These are phyloP conservation scores for Periplaneta americana DNA, from an alignment of 1,140 invertebrate genomes.

Conservation along the genomic window DNA sequence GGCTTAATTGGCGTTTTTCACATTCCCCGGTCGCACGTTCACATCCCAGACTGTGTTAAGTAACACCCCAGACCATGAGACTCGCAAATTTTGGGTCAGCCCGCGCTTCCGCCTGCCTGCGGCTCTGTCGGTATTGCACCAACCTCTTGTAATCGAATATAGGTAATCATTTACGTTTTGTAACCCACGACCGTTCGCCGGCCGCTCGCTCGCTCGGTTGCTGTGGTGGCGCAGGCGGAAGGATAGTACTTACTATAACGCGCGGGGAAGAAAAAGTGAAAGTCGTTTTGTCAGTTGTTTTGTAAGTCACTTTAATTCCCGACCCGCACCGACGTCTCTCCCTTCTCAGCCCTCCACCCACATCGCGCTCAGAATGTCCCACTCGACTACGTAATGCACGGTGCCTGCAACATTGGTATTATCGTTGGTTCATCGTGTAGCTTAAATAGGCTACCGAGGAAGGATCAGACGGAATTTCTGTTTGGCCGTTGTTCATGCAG, in stretches of 20 bases:
- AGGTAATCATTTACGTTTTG: background rate
- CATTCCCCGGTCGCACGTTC: too few species aligned
- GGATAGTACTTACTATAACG: background rate
- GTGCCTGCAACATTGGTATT: background rate
- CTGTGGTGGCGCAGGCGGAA: background rate
- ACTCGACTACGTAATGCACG: background rate
- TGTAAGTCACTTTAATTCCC: background rate
- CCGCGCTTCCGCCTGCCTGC: background rate
- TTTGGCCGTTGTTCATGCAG: too few species aligned
- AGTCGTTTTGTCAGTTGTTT: background rate
- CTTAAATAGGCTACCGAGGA: too few species aligned
- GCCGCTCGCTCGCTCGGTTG: too few species aligned
- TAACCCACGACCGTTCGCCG: background rate
- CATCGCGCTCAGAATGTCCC: background rate
- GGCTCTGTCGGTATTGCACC: background rate
- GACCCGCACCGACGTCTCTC: background rate
- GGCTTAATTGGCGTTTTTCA: too few species aligned
- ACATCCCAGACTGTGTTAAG: background rate
- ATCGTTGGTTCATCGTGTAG: too few species aligned
- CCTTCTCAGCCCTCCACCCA: background rate
- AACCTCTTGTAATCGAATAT: background rate
- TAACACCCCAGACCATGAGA: background rate
- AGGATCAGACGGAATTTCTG: too few species aligned
- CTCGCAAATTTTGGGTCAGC: background rate
- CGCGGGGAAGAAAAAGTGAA: background rate